A percentile compares a stretch with the other conserved stretches of the same genome.
phyloP scores from a whole-genome alignment of 53 echinoderm and acorn worm genomes.

The Paelopatides confundens region DNA sequence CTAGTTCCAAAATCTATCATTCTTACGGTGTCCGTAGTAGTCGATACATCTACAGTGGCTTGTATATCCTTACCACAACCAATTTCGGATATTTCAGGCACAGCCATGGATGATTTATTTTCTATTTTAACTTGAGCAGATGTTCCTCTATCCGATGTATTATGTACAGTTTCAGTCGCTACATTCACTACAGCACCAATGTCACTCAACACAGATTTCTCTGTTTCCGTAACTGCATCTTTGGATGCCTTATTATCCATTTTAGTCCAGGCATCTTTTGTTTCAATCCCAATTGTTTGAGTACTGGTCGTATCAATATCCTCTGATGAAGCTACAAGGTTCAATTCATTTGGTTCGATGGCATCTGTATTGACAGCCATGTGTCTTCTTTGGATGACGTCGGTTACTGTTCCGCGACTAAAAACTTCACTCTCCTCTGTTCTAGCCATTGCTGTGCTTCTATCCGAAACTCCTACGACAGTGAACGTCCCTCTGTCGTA shows the following conservation, averaged over 20 bases:
- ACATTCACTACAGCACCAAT: constrained; percentile 1
- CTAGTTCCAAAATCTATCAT: constrained; percentile 14
- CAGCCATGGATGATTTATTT: constrained; percentile 62
- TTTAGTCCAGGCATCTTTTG: background rate
- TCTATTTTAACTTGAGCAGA: constrained; percentile 54
- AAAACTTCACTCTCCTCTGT: background rate
- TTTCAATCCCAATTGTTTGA: no score
- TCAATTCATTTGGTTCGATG: background rate
- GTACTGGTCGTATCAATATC: background rate
- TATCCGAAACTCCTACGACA: background rate
- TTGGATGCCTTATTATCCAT: background rate
- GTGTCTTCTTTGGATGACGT: constrained; percentile 76
- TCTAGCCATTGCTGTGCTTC: background rate
- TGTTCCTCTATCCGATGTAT: constrained; percentile 60
- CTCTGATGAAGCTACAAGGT: background rate
- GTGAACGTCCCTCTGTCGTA: constrained; percentile 13
- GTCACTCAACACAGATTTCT: background rate
- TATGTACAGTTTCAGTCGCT: background rate
- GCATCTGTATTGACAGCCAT: constrained; percentile 85
- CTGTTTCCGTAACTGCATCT: constrained; percentile 6
- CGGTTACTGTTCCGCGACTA: constrained; percentile 70
- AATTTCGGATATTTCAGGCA: constrained; percentile 57
- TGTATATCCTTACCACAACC: constrained; percentile 58
- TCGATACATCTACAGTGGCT: constrained; percentile 47
- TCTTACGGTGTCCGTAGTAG: background rate